Evolutionary conservation across 2,797 vertebrate species (phyloP).

Genomic region (Crotalus adamanteus): DNA sequence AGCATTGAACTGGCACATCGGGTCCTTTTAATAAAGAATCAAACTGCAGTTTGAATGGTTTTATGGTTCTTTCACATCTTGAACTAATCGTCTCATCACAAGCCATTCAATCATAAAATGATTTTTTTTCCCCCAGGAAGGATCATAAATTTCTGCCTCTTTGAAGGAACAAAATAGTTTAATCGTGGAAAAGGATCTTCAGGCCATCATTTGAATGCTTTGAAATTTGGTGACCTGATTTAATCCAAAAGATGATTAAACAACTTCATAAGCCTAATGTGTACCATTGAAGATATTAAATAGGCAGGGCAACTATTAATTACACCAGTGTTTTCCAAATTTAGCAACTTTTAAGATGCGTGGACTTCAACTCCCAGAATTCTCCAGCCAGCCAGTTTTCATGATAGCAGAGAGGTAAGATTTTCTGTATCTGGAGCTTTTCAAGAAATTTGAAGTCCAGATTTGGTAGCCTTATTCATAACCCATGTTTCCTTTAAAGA

Average conservation of each 20-base stretch:
- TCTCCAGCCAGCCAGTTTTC: not conserved
- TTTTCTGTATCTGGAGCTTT: not conserved
- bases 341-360: not conserved
- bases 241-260: conserved; percentile 14
- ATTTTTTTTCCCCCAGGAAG: not conserved
- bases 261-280: not conserved
- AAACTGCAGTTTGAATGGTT: not conserved
- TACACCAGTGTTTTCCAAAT: not conserved
- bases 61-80: accelerated
- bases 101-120: not conserved
- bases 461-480: not conserved
- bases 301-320: not conserved
- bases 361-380: not conserved
- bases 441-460: not conserved
- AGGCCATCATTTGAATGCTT: not conserved
- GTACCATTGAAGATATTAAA: not conserved
- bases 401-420: not conserved
- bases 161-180: not conserved
- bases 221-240: not conserved
- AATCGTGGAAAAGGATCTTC: not conserved
- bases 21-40: conserved; percentile 40
- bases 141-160: not conserved
- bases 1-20: not conserved
- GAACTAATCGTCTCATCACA: not conserved
- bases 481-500: not conserved